Evolutionary conservation across 2,888 invertebrate species (phyloP).

Genomic region (Dryobotodes eremita): DNA sequence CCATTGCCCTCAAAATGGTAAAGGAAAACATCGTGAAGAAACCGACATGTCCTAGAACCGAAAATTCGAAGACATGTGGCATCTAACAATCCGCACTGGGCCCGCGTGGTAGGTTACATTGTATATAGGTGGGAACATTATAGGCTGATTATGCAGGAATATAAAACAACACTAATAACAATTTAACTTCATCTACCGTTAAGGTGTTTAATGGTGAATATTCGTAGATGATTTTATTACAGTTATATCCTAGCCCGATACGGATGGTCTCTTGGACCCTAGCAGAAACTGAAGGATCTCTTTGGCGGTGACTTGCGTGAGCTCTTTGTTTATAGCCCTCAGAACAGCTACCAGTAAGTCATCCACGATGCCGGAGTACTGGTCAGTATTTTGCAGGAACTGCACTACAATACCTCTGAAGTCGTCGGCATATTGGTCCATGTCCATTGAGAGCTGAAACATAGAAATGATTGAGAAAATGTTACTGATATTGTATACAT

Average conservation of each 20-base stretch:
- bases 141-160: not conserved
- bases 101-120: too few species aligned
- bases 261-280: conserved; percentile 25
- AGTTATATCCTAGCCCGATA: conserved; percentile 17
- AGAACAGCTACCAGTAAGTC: conserved; percentile 34
- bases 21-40: too few species aligned
- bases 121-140: too few species aligned
- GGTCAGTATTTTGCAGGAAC: conserved; percentile 24
- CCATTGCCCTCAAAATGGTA: too few species aligned
- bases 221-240: conserved; percentile 18
- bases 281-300: conserved; percentile 49
- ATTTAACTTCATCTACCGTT: conserved; percentile 19
- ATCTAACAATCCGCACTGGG: too few species aligned
- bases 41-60: too few species aligned
- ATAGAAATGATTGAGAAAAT: not conserved
- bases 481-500: not conserved
- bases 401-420: conserved; percentile 20
- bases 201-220: conserved; percentile 23
- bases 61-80: too few species aligned
- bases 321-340: conserved; percentile 38
- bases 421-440: conserved; percentile 29
- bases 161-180: conserved; percentile 12
- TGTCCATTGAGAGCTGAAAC: conserved; percentile 22
- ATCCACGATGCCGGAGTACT: conserved; percentile 35
- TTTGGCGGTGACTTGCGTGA: conserved; percentile 21